Conservation (phyloP, 2,888 invertebrate species). For the Anorthoa munda region DNA sequence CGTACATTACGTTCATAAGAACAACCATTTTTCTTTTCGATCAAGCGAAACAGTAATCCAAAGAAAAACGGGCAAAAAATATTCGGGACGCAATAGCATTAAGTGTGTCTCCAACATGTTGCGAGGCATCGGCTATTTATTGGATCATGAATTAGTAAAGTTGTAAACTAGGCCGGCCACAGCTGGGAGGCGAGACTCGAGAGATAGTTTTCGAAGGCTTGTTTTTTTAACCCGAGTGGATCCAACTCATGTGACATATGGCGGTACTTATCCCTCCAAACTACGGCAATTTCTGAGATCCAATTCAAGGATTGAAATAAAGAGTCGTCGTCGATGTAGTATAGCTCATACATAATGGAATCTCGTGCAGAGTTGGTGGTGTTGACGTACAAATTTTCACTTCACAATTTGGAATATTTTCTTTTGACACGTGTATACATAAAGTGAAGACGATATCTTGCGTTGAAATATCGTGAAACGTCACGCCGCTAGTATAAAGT, state of each 20-base stretch:
- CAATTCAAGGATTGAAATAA: slow-evolving; percentile 82
- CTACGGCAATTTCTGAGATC: slow-evolving; percentile 83
- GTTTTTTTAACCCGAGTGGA: slow-evolving; percentile 68
- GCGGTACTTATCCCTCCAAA: slow-evolving; percentile 85
- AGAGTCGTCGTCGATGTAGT: slow-evolving; percentile 60
- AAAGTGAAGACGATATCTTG: too few relatives aligned
- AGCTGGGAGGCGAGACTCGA: slow-evolving; percentile 60
- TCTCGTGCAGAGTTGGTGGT: slow-evolving; percentile 37
- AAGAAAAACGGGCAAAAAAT: slow-evolving; percentile 46
- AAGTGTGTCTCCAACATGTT: slow-evolving; percentile 55
- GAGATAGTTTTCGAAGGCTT: slow-evolving; percentile 72
- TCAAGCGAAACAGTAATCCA: slow-evolving; percentile 32
- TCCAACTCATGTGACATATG: slow-evolving; percentile 80
- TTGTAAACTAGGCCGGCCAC: slow-evolving; percentile 71
- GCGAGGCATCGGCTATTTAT: slow-evolving; percentile 72
- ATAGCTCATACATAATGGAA: slow-evolving; percentile 62
- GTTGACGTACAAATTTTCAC: slow-evolving; percentile 43
- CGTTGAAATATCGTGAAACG: too few relatives aligned
- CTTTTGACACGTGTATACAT: too few relatives aligned
- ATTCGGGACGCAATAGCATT: slow-evolving; percentile 55
- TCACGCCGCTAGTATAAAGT: too few relatives aligned
- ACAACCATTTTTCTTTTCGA: slow-evolving; percentile 29
- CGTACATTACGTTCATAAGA: slow-evolving; percentile 14
- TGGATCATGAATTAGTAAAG: slow-evolving; percentile 79
- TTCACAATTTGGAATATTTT: slow-evolving; percentile 26